Evolutionary conservation across 2,113 vertebrate species (phyloP).

Genomic region (Notechis scutatus): DNA sequence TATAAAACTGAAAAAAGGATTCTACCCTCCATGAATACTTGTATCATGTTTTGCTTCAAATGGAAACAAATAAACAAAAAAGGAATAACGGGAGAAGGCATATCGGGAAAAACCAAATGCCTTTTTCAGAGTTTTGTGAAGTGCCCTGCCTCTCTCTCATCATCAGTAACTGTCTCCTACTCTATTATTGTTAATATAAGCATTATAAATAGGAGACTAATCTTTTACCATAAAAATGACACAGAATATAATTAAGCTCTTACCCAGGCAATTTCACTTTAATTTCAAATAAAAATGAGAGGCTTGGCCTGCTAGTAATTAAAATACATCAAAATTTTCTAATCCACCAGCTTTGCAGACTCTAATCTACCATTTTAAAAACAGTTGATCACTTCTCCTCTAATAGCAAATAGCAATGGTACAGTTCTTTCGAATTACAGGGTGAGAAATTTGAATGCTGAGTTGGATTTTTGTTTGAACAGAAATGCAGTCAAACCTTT

Average conservation of each 20-base stretch:
- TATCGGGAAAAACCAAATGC: neutral
- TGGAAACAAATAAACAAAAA: neutral
- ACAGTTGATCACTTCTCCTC: neutral
- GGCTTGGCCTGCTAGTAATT: conserved; percentile 4
- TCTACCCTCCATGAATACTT: neutral
- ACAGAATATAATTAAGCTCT: conserved; percentile 15
- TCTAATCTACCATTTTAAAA: neutral
- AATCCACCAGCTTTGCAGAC: neutral
- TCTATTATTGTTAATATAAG: conserved; percentile 25
- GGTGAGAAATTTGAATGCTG: neutral
- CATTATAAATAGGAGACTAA: conserved; percentile 14
- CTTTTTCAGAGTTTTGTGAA: neutral
- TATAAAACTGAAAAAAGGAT: neutral
- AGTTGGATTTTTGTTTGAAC: neutral
- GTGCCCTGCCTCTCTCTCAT: neutral
- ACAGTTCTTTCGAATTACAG: neutral
- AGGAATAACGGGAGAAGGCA: neutral
- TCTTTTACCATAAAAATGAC: conserved; percentile 25
- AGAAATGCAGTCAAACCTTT: neutral
- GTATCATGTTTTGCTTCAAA: neutral
- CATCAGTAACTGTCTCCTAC: neutral
- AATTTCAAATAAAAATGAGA: conserved; percentile 30
- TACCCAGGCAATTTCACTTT: conserved; percentile 29
- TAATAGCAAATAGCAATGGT: neutral
- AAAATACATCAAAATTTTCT: conserved; percentile 6